A percentile compares a stretch with the other conserved stretches of the same genome.
Conservation (phyloP, 2,113 vertebrate species). For the Solea senegalensis region DNA sequence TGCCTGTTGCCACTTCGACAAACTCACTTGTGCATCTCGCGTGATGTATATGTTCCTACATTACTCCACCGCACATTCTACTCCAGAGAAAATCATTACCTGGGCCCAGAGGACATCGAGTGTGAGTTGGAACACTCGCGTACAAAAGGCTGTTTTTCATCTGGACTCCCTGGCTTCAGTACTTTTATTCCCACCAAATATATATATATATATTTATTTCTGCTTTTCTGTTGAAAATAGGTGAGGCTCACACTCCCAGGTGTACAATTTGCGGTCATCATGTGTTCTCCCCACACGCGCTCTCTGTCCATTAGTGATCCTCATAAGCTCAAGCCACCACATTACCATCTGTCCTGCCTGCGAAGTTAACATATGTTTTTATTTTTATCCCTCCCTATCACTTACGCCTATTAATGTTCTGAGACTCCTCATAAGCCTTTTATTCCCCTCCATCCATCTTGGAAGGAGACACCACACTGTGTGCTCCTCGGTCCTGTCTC, state of each 20-base stretch:
- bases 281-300: constrained; percentile 48
- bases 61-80: constrained; percentile 28
- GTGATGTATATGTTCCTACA: constrained; percentile 35
- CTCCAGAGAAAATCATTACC: constrained; percentile 51
- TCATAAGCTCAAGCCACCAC: constrained; percentile 35
- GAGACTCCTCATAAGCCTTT: constrained; percentile 52
- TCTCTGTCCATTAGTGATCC: constrained; percentile 60
- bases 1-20: constrained; percentile 7
- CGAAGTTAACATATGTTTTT: constrained; percentile 64
- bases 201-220: constrained; percentile 10
- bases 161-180: constrained; percentile 31
- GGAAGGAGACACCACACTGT: constrained; percentile 39
- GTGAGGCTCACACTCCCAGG: constrained; percentile 52
- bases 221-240: constrained; percentile 34
- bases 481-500: constrained; percentile 29
- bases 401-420: constrained; percentile 64
- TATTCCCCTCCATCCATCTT: constrained; percentile 49
- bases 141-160: constrained; percentile 55
- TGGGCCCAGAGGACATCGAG: constrained; percentile 42
- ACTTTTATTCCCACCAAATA: constrained; percentile 46
- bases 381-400: constrained; percentile 59
- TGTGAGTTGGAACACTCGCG: constrained; percentile 14
- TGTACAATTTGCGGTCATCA: constrained; percentile 65
- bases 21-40: not conserved
- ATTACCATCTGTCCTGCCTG: constrained; percentile 59